Evolutionary conservation across 2,113 vertebrate species (phyloP), one percentile per base, ranked within the genome.

Genomic region (Sander lucioperca): DNA sequence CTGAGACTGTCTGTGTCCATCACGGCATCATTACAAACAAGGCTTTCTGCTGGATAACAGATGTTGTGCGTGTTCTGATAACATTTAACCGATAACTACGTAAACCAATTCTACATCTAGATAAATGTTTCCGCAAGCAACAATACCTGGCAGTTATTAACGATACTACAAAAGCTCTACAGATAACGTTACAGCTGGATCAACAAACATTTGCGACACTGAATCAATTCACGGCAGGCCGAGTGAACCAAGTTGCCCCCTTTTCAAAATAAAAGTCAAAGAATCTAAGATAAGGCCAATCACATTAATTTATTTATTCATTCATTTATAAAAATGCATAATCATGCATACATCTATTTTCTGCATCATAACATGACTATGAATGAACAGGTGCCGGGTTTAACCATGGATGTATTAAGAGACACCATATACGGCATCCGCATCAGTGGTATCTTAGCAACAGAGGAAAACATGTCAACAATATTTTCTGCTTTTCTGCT

Each of bases 241-340:
- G 19, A 6, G 45, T 19, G 1, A 59, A 27, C 23, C 39, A 43
- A 43, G 6, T n/a, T 8, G 43, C 2, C 62, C 33, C 0, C 33
- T 57, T 90, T 92, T 89, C 92, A 93, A 81, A 94, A 87, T 94
- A 92, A 92, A 92, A 88, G 86, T 64, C 15, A 3, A 27, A 5
- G 1, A 2, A 0, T 14, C 1, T 7, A 5, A n/a, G 0, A 6
- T 5, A n/a, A 21, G 48, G 21, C 2, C 19, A 50, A 27, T 1
- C 1, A 6, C 1, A 39, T 21, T 51, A 0, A 36, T 23, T 33
- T 6, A 47, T 48, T 36, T 1, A 39, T 48, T 21, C 0, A 43
- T 51, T 18, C 1, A 63, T 12, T 19, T 39, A 33, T 62, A 4
- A 21, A 36, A 39, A 21, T 16, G 1, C 33, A 15, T 21, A 25